These are phyloP conservation scores for Disparrhopalites patrizii DNA, from an alignment of 2,888 invertebrate genomes.

Conservation along the genomic window DNA sequence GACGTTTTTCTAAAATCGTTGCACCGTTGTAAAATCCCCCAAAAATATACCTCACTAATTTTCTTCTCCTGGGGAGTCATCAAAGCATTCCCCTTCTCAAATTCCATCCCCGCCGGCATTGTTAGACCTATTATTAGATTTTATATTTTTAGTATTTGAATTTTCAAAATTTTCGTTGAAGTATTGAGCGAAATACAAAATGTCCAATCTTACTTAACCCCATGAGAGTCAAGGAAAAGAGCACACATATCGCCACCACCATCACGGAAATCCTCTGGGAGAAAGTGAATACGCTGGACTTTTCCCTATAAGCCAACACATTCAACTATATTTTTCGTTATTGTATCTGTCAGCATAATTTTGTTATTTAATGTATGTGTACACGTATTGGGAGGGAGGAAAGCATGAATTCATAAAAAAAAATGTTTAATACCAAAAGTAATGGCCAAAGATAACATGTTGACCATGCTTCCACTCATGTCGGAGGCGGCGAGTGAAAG, in stretches of 20 bases:
- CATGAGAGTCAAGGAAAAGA: slow-evolving; percentile 3
- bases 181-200: too few relatives aligned
- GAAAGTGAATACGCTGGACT: background rate
- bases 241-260: background rate
- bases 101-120: background rate
- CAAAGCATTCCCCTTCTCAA: background rate
- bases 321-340: background rate
- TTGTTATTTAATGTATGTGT: too few relatives aligned
- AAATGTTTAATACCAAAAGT: background rate
- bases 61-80: background rate
- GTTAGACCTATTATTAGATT: background rate
- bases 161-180: too few relatives aligned
- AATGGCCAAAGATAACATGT: slow-evolving; percentile 10
- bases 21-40: background rate
- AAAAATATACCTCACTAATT: background rate
- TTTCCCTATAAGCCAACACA: background rate
- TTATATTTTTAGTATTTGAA: background rate
- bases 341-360: background rate
- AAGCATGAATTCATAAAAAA: too few relatives aligned
- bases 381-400: too few relatives aligned
- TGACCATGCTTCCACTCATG: slow-evolving; percentile 9
- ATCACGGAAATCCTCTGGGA: background rate
- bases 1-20: background rate
- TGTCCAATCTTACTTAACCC: background rate
- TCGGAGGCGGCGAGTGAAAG: background rate